phyloP scores from a whole-genome alignment of 2,888 invertebrate genomes.

The Cheilosia pagana region DNA sequence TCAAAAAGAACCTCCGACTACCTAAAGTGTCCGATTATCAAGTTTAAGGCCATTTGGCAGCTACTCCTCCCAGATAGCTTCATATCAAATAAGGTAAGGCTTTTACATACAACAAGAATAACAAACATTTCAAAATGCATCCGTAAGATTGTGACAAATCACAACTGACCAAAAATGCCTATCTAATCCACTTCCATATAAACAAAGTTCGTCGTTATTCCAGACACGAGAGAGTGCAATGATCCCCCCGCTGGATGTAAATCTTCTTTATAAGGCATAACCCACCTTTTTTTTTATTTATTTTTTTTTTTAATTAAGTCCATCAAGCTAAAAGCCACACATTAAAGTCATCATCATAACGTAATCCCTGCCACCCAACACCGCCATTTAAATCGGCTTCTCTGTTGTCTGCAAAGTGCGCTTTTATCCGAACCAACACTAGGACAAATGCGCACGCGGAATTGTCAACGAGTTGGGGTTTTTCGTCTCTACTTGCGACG shows the following conservation, averaged over 20 bases:
- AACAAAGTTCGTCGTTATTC: not conserved
- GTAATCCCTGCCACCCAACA: conserved; percentile 53
- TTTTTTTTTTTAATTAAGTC: conserved; percentile 45
- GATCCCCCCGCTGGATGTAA: conserved; percentile 9
- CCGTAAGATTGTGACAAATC: not conserved
- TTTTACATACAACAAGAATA: not conserved
- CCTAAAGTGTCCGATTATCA: not conserved
- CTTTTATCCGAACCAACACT: conserved; percentile 53
- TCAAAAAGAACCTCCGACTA: too few species aligned
- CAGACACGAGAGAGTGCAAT: conserved; percentile 4
- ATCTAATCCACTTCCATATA: not conserved
- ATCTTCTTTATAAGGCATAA: conserved; percentile 26
- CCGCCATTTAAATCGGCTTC: conserved; percentile 61
- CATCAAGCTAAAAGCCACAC: conserved; percentile 60
- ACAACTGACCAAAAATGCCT: conserved; percentile 1
- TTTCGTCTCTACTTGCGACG: not conserved
- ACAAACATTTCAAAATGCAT: not conserved
- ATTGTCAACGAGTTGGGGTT: conserved; percentile 64
- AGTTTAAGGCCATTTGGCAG: not conserved
- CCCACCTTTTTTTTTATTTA: conserved; percentile 5
- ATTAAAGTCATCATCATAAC: conserved; percentile 60
- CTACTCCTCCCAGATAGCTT: not conserved
- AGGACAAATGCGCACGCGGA: conserved; percentile 60
- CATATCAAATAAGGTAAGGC: not conserved
- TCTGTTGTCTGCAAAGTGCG: conserved; percentile 47